Conservation (phyloP, 2,888 invertebrate genomes). For the Vanessa cardui region DNA sequence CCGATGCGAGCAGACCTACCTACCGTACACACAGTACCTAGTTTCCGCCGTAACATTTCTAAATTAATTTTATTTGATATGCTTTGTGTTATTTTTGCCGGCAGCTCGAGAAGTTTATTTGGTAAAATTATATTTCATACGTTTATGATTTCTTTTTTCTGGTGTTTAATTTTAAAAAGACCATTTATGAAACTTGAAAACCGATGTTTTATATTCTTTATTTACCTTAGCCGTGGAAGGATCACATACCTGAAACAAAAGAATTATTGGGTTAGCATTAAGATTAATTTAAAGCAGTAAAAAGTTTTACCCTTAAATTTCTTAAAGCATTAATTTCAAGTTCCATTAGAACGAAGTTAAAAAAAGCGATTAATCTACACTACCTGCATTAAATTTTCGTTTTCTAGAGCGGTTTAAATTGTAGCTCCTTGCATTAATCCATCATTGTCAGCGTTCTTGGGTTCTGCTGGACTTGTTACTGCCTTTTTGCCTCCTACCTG, state of each 20-base stretch:
- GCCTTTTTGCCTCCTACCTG: slow-evolving; percentile 21
- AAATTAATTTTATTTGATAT: slow-evolving; percentile 39
- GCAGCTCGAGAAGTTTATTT: slow-evolving; percentile 7
- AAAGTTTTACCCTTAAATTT: background rate
- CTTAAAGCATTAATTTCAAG: slow-evolving; percentile 9
- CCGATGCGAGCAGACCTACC: slow-evolving; percentile 37
- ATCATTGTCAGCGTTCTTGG: slow-evolving; percentile 22
- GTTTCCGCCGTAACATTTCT: slow-evolving; percentile 33
- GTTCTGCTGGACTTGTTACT: slow-evolving; percentile 20
- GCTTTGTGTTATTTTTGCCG: slow-evolving; percentile 33
- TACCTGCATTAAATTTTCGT: slow-evolving; percentile 21
- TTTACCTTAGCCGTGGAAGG: background rate
- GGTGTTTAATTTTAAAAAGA: background rate
- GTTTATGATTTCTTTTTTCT: too few species aligned
- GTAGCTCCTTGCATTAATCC: slow-evolving; percentile 23
- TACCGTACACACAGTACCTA: slow-evolving; percentile 14
- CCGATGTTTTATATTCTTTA: background rate
- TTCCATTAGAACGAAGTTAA: slow-evolving; percentile 1
- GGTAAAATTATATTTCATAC: background rate
- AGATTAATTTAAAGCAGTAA: background rate
- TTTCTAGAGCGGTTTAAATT: slow-evolving; percentile 25
- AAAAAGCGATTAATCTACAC: slow-evolving; percentile 19
- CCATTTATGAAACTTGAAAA: background rate
- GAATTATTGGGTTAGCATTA: background rate
- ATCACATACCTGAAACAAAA: slow-evolving; percentile 21